Conservation (phyloP, 2,797 vertebrate species). For the Cichlasoma orientale region DNA sequence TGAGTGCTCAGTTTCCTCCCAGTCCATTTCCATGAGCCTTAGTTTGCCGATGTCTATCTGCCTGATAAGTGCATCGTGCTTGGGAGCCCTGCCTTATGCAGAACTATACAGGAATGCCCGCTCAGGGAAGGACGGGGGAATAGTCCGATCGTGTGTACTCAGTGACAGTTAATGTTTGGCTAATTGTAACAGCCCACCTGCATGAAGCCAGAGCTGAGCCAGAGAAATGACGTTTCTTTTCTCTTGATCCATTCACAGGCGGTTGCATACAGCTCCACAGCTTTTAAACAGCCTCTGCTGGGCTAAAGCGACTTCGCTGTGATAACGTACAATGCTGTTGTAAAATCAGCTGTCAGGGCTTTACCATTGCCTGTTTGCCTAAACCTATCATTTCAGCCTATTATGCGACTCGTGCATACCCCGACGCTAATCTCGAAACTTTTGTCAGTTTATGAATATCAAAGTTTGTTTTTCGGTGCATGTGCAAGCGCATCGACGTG, state of each 20-base stretch:
- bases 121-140: constrained; percentile 25
- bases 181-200: constrained; percentile 58
- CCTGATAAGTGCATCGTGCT: constrained; percentile 52
- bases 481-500: background rate
- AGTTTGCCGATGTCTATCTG: constrained; percentile 63
- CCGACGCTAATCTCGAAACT: constrained; percentile 9
- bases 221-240: constrained; percentile 59
- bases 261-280: constrained; percentile 7
- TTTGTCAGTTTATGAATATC: constrained; percentile 2
- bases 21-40: constrained; percentile 53
- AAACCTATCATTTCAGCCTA: constrained; percentile 14
- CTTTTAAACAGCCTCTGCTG: constrained; percentile 1
- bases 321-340: background rate
- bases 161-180: constrained; percentile 67
- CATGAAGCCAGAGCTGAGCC: constrained; percentile 51
- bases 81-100: constrained; percentile 24
- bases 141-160: constrained; percentile 62
- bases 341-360: constrained; percentile 14
- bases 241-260: constrained; percentile 55
- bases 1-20: constrained; percentile 46
- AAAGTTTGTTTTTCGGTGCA: constrained; percentile 11
- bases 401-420: background rate
- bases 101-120: constrained; percentile 22
- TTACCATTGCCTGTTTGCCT: background rate
- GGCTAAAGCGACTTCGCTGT: background rate